Conservation (phyloP, 2,797 vertebrate species). For the Ctenopoma kingsleyae region DNA sequence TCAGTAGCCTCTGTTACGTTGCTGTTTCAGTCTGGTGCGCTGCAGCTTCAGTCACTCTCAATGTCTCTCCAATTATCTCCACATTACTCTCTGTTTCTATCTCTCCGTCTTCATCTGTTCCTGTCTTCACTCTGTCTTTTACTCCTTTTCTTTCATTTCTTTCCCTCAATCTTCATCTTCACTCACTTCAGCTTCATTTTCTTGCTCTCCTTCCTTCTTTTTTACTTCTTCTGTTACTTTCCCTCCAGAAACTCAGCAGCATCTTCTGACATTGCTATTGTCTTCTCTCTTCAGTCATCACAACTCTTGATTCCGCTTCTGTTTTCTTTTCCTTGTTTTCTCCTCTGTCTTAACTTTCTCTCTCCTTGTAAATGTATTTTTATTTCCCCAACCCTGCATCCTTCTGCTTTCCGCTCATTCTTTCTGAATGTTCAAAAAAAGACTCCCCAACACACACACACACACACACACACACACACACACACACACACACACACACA, state of each 20-base stretch:
- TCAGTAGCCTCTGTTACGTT: constrained; percentile 20
- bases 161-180: constrained; percentile 55
- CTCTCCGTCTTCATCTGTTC: constrained; percentile 69
- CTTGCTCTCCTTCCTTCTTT: not conserved
- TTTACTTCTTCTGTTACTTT: constrained; percentile 17
- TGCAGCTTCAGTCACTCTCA: constrained; percentile 51
- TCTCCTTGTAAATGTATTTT: constrained; percentile 24
- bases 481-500: constrained; percentile 19
- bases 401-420: constrained; percentile 27
- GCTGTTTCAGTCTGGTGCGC: constrained; percentile 51
- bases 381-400: constrained; percentile 1
- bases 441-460: constrained; percentile 26
- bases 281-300: constrained; percentile 36
- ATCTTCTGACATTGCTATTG: constrained; percentile 49
- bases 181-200: constrained; percentile 39
- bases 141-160: constrained; percentile 26
- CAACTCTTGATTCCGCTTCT: constrained; percentile 20
- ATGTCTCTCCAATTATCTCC: constrained; percentile 65
- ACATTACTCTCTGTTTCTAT: constrained; percentile 66
- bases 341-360: constrained; percentile 40
- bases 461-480: constrained; percentile 22
- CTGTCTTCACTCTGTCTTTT: constrained; percentile 48
- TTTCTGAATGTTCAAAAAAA: constrained; percentile 54
- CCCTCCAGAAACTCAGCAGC: constrained; percentile 35
- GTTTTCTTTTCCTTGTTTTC: constrained; percentile 25